A percentile compares a stretch with the other conserved stretches of the same genome.
These are phyloP conservation scores for Channa striata DNA, from an alignment of 2,797 vertebrate species.

Conservation along the genomic window DNA sequence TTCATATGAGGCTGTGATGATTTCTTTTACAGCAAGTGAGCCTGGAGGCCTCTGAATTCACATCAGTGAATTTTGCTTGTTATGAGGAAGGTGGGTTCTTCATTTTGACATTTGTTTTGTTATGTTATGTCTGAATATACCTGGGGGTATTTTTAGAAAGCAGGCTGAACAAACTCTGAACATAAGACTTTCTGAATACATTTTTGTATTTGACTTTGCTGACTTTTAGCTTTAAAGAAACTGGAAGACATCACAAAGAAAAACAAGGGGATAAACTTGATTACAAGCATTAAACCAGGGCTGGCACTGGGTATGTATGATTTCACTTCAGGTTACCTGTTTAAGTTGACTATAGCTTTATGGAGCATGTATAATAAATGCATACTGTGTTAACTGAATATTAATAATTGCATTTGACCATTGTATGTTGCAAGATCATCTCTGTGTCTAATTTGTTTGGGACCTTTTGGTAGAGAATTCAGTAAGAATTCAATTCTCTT, in stretches of 20 bases:
- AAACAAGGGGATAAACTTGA: conserved; percentile 41
- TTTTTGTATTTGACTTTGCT: no score
- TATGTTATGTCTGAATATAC: background rate
- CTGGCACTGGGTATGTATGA: conserved; percentile 58
- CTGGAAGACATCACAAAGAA: conserved; percentile 53
- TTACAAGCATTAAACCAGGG: conserved; percentile 43
- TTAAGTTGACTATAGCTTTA: no score
- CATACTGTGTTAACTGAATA: no score
- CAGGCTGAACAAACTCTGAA: background rate
- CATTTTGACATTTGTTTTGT: background rate
- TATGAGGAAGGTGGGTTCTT: conserved; percentile 64
- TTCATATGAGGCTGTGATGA: background rate
- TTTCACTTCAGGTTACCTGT: background rate
- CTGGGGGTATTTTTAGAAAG: background rate
- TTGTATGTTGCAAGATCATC: no score
- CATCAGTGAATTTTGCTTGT: conserved; percentile 24
- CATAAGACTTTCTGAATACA: no score
- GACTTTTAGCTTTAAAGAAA: conserved; percentile 55
- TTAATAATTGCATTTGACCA: no score
- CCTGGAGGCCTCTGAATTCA: conserved; percentile 48
- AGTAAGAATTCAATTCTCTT: no score
- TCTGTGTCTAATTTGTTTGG: no score
- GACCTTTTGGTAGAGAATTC: no score
- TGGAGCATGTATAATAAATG: no score
- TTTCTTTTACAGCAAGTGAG: conserved; percentile 63